Percentiles rank a stretch among this genome's conserved stretches.
These are phyloP conservation scores for Aix galericulata DNA, from an alignment of 2,113 vertebrate genomes.

Conservation along the genomic window DNA sequence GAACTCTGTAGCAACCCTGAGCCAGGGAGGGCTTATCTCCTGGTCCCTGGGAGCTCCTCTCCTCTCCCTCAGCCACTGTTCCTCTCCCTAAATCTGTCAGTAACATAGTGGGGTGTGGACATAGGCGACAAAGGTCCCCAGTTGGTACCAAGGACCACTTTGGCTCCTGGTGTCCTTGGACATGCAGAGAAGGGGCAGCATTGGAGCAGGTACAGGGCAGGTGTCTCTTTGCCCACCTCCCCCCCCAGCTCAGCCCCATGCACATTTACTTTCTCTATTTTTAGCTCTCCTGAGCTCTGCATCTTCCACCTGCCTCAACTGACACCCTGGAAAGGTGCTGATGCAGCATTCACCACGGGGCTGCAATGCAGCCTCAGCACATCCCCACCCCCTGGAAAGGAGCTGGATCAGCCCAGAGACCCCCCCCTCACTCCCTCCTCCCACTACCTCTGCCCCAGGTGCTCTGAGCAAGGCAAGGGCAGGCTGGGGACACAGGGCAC, in stretches of 20 bases:
- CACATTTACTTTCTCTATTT: neutral
- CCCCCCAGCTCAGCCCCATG: accelerated
- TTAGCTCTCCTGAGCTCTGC: neutral
- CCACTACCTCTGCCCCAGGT: neutral
- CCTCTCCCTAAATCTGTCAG: neutral
- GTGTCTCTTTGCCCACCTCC: neutral
- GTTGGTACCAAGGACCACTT: neutral
- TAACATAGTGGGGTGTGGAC: neutral
- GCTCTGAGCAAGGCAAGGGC: accelerated
- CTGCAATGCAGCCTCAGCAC: neutral
- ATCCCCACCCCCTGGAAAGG: neutral
- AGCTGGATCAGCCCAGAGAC: neutral
- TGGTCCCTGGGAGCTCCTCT: neutral
- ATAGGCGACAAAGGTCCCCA: neutral
- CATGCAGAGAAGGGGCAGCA: neutral
- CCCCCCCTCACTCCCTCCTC: too few relatives aligned
- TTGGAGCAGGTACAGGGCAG: accelerated
- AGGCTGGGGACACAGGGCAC: neutral
- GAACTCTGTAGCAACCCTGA: neutral
- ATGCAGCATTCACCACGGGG: neutral
- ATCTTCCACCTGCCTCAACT: neutral
- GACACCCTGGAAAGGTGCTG: neutral
- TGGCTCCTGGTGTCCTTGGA: neutral
- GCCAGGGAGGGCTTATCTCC: neutral
- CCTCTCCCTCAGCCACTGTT: neutral